Conservation (phyloP, 2,888 invertebrate genomes). For the Drosophila anomalipes region DNA sequence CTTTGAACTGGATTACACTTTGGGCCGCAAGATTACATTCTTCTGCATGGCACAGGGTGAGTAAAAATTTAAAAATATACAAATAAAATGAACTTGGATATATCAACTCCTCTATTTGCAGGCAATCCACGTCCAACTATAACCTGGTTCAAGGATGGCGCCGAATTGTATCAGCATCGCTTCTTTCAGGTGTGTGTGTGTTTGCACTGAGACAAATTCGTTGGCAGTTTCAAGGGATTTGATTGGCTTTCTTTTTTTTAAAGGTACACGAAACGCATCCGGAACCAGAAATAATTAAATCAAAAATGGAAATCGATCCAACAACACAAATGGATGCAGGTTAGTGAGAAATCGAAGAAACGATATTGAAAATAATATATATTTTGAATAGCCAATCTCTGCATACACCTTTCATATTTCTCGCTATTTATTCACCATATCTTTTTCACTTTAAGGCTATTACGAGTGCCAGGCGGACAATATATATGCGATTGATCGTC, state of each 20-base stretch:
- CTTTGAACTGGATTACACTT: slow-evolving; percentile 95
- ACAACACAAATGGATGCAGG: slow-evolving; percentile 98
- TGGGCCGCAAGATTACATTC: slow-evolving; percentile 97
- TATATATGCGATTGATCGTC: slow-evolving; percentile 95
- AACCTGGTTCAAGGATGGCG: slow-evolving; percentile 98
- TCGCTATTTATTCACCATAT: neutral
- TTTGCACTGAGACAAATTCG: no score
- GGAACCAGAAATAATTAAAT: slow-evolving; percentile 92
- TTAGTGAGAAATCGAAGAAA: slow-evolving; percentile 62
- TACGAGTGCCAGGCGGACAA: slow-evolving; percentile 97
- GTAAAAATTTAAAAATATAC: neutral
- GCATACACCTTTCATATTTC: neutral
- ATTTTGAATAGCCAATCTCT: neutral
- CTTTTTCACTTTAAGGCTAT: slow-evolving; percentile 84
- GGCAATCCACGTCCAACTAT: slow-evolving; percentile 93
- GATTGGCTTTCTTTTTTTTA: neutral
- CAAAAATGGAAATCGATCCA: slow-evolving; percentile 97
- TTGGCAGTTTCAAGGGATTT: neutral
- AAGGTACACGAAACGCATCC: slow-evolving; percentile 95
- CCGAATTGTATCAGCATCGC: slow-evolving; percentile 95
- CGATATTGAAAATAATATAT: neutral
- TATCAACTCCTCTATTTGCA: slow-evolving; percentile 63
- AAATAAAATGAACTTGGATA: neutral
- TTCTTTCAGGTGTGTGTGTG: slow-evolving; percentile 92
- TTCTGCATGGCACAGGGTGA: slow-evolving; percentile 95